Conservation (phyloP, 2,113 vertebrate genomes). For the Psettodes erumei region DNA sequence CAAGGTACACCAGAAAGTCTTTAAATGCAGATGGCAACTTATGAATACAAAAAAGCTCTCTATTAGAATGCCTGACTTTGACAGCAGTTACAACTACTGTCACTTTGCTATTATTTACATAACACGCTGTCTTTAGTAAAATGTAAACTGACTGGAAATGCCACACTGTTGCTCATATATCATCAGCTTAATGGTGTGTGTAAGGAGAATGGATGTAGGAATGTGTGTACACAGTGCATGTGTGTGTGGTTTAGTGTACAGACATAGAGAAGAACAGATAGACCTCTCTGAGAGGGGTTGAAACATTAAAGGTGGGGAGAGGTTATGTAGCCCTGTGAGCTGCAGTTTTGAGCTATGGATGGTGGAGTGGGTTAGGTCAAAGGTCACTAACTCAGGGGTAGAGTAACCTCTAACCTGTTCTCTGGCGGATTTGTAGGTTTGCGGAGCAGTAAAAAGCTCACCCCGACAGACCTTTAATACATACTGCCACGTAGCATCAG, state of each 20-base stretch:
- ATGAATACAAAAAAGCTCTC: neutral
- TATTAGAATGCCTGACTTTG: neutral
- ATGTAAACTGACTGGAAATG: neutral
- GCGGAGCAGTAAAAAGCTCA: constrained; percentile 14
- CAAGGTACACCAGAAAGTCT: neutral
- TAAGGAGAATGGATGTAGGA: constrained; percentile 14
- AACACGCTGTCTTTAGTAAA: neutral
- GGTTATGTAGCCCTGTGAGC: constrained; percentile 29
- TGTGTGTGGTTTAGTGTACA: neutral
- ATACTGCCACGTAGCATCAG: constrained; percentile 33
- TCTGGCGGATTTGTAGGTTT: constrained; percentile 48
- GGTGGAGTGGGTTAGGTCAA: constrained; percentile 50
- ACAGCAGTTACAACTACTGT: neutral
- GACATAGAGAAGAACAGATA: constrained; percentile 21
- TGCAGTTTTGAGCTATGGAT: constrained; percentile 58
- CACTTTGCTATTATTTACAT: neutral
- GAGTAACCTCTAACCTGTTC: constrained; percentile 53
- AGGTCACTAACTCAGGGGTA: constrained; percentile 36
- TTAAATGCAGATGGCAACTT: neutral
- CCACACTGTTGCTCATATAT: no score
- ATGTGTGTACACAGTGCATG: neutral
- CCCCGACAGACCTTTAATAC: constrained; percentile 46
- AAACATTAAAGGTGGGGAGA: constrained; percentile 27
- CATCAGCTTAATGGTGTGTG: neutral
- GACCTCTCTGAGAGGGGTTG: constrained; percentile 32